Conservation (phyloP, 1,140 invertebrate genomes). For the Drosophila auraria region DNA sequence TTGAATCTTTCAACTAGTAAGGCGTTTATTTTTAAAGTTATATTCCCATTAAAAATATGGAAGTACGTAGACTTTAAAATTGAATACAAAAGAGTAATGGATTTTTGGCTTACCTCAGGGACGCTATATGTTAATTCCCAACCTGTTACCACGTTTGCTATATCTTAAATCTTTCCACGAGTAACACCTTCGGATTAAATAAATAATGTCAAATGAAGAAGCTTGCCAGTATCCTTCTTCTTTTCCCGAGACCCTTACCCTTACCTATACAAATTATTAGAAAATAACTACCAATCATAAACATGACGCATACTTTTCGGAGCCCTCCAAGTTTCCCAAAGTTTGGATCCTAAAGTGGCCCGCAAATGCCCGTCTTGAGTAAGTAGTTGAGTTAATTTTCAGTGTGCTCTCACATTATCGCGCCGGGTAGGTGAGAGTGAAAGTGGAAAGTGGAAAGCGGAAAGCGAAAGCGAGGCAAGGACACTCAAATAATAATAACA, state of each 20-base stretch:
- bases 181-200: too few relatives aligned
- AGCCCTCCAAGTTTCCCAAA: conserved; percentile 9
- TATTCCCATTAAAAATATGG: too few relatives aligned
- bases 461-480: conserved; percentile 33
- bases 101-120: too few relatives aligned
- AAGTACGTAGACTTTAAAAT: too few relatives aligned
- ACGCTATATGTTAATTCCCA: too few relatives aligned
- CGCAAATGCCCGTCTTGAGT: conserved; percentile 12
- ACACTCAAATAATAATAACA: conserved; percentile 58
- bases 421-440: conserved; percentile 8
- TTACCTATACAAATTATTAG: conserved; percentile 4
- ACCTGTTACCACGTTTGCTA: too few relatives aligned
- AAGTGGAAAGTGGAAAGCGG: neutral
- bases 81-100: too few relatives aligned
- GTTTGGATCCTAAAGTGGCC: conserved; percentile 2
- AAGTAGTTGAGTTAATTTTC: conserved; percentile 43
- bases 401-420: conserved; percentile 16
- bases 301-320: conserved; percentile 22
- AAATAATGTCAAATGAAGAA: neutral
- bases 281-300: conserved; percentile 14
- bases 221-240: neutral
- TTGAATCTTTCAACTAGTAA: too few relatives aligned
- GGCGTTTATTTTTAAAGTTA: too few relatives aligned
- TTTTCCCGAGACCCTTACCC: neutral
- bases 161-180: too few relatives aligned